Base-by-base conservation (phyloP, 1,140 invertebrate genomes). In the Laupala kohalensis region DNA sequence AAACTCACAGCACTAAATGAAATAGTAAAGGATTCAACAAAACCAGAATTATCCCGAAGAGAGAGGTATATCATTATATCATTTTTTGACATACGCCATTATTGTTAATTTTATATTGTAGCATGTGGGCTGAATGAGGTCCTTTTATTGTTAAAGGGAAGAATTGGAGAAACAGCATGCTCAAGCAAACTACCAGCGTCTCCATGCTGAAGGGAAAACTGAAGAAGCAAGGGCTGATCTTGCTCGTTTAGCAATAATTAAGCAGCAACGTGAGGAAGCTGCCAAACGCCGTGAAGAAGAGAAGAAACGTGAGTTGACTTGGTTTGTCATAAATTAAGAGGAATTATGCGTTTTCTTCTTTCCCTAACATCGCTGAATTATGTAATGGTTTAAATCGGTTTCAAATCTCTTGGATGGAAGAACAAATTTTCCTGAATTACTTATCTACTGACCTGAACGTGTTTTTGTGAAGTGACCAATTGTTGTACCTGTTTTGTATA, bases 221-320 rank as follows among this genome's bases (percentile, higher is more conserved):
- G 95, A 96, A 64, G 93, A 98, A 80, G 96, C 96, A 0, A 86
- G 93, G 73, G 93, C 95, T 1, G 96, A 99, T 84, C 82, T 99
- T 53, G 96, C 96, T 6, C 82, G 96, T 71, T 82, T 94, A 76
- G 93, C 93, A 0, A 90, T 96, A 74, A 95, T 98, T 74, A 89
- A 92, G 70, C 94, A 97, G 79, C 94, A 98, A 80, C 83, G 96
- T 29, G 96, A 96, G 79, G 95, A 97, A 76, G 95, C 95, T 4
- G 94, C 94, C 5, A 92, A 92, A 77, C 89, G 92, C 78, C 85
- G 94, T 67, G 95, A 97, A 77, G 88, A 88, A 12, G 95, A 97
- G 76, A 91, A 90, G 75, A 90, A 90, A 82, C 85, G 89, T 79
- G 86, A 86, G 24, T 13, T 66, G n/a, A 66, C 23, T 25, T 66